Evolutionary conservation across 2,797 vertebrate genomes (phyloP).

Genomic region (Glossophaga mutica): DNA sequence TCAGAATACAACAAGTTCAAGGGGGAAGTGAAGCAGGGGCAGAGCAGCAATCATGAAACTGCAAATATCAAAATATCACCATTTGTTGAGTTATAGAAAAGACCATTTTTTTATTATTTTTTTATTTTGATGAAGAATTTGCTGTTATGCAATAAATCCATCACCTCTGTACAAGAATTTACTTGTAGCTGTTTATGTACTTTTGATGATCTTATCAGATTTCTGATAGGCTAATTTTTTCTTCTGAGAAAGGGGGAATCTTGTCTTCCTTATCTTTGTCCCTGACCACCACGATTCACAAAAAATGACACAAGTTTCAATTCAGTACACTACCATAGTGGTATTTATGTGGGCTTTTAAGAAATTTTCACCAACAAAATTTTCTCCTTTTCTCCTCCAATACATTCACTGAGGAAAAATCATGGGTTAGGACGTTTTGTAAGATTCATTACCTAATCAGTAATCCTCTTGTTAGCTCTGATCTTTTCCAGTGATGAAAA

Average conservation of each 20-base stretch:
- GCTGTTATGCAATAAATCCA: not conserved
- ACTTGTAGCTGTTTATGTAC: not conserved
- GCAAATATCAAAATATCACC: not conserved
- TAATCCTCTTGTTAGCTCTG: not conserved
- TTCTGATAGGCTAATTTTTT: not conserved
- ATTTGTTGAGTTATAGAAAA: not conserved
- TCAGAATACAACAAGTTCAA: not conserved
- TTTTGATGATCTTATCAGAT: not conserved
- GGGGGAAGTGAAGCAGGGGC: not conserved
- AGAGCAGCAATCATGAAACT: not conserved
- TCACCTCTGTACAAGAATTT: not conserved
- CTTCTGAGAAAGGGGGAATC: not conserved
- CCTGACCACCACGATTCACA: not conserved
- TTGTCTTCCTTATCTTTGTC: not conserved
- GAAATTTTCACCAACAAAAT: not conserved
- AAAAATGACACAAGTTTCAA: not conserved
- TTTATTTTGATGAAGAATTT: not conserved
- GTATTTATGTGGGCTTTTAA: not conserved
- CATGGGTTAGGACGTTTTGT: constrained; percentile 11
- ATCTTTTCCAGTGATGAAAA: not conserved
- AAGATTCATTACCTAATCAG: constrained; percentile 5
- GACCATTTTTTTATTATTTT: not conserved
- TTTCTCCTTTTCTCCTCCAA: not conserved
- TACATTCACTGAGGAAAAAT: constrained; percentile 13
- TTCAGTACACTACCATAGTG: not conserved